phyloP scores from a whole-genome alignment of 2,888 invertebrate genomes.

The Lapara coniferarum region DNA sequence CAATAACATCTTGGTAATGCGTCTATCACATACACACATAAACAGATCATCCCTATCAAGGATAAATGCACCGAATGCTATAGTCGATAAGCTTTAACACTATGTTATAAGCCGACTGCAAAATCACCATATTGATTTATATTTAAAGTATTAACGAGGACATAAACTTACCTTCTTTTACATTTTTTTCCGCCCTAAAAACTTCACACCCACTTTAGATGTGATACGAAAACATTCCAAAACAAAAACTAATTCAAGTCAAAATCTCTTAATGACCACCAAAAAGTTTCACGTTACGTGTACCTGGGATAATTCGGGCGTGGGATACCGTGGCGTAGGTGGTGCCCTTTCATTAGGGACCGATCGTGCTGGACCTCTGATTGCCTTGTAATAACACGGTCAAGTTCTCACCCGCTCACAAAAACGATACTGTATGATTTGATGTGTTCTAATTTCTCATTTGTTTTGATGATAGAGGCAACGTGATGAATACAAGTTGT shows the following conservation, averaged over 20 bases:
- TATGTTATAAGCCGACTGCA: too few species aligned
- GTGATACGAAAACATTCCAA: background rate
- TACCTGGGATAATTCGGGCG: constrained; percentile 38
- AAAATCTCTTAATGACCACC: background rate
- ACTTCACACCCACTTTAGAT: background rate
- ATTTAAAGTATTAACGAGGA: too few species aligned
- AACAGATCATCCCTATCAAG: too few species aligned
- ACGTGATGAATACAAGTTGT: too few species aligned
- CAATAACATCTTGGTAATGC: too few species aligned
- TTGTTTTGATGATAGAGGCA: background rate
- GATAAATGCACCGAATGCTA: too few species aligned
- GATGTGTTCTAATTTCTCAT: background rate
- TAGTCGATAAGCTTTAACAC: too few species aligned
- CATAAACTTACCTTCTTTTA: too few species aligned
- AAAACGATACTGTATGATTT: background rate
- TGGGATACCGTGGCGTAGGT: constrained; percentile 57
- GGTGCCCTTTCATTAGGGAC: constrained; percentile 57
- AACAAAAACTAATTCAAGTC: constrained; percentile 1
- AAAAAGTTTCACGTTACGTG: constrained; percentile 32
- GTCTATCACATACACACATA: too few species aligned
- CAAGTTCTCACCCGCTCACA: constrained; percentile 61
- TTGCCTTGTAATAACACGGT: constrained; percentile 62
- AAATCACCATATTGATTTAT: too few species aligned
- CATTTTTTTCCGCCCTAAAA: background rate
- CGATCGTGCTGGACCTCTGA: constrained; percentile 53